These are phyloP conservation scores for Latrodectus geometricus DNA, from an alignment of 1,140 invertebrate genomes.

Conservation along the genomic window DNA sequence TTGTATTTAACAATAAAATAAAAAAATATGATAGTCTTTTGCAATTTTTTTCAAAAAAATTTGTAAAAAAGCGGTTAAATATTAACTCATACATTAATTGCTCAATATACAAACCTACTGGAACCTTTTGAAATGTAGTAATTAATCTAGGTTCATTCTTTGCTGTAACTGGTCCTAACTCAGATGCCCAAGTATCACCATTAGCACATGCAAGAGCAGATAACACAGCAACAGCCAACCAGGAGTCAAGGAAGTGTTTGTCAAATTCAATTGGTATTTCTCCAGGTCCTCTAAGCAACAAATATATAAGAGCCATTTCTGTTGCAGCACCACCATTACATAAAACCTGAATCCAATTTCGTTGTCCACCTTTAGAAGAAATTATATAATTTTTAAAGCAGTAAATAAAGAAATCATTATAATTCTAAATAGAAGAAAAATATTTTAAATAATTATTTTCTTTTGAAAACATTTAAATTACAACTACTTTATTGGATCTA, in stretches of 20 bases:
- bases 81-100: too few relatives aligned
- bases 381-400: not conserved
- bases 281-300: constrained; percentile 80
- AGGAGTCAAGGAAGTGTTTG: constrained; percentile 81
- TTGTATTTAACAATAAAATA: too few relatives aligned
- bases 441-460: too few relatives aligned
- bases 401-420: not conserved
- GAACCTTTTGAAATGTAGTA: constrained; percentile 80
- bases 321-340: constrained; percentile 90
- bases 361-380: constrained; percentile 77
- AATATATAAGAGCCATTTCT: constrained; percentile 81
- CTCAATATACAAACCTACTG: constrained; percentile 73
- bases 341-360: constrained; percentile 91
- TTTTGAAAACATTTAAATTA: too few relatives aligned
- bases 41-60: too few relatives aligned
- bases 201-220: constrained; percentile 84
- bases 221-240: constrained; percentile 81
- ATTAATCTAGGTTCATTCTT: constrained; percentile 80
- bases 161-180: constrained; percentile 83
- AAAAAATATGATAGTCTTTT: too few relatives aligned
- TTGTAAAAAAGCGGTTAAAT: too few relatives aligned
- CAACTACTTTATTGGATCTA: too few relatives aligned
- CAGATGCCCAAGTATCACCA: constrained; percentile 93
- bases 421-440: too few relatives aligned
- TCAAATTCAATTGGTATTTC: constrained; percentile 85